These are phyloP conservation scores for Tapera naevia DNA, from an alignment of 2,797 vertebrate genomes.

Conservation along the genomic window DNA sequence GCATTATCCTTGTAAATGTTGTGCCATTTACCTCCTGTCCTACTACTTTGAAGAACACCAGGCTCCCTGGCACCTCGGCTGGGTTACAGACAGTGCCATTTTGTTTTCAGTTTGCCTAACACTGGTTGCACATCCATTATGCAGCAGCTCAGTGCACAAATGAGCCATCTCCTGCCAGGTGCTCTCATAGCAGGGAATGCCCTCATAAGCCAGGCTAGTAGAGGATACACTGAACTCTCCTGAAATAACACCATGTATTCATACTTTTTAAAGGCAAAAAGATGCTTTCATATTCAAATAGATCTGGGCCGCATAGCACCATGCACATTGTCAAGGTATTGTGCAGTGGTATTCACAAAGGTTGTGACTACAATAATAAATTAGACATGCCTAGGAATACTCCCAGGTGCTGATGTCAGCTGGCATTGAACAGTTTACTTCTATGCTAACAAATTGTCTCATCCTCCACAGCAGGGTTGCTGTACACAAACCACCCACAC, in stretches of 20 bases:
- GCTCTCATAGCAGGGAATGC: not conserved
- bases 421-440: not conserved
- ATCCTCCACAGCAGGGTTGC: not conserved
- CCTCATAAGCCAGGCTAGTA: not conserved
- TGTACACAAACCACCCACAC: not conserved
- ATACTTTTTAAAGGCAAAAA: not conserved
- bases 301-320: not conserved
- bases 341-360: not conserved
- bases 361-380: not conserved
- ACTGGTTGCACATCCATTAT: not conserved
- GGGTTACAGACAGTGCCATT: not conserved
- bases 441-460: not conserved
- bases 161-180: conserved; percentile 25
- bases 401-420: conserved; percentile 3
- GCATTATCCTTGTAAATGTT: not conserved
- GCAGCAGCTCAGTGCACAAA: not conserved
- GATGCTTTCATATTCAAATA: conserved; percentile 1
- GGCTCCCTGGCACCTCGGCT: not conserved
- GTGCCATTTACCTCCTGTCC: not conserved
- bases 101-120: not conserved
- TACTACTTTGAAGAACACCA: not conserved
- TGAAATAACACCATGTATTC: not conserved
- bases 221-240: not conserved
- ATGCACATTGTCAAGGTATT: not conserved
- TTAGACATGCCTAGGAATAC: not conserved